These are phyloP conservation scores for Pseudomyrmex gracilis DNA, from an alignment of 1,140 invertebrate species.

Conservation along the genomic window DNA sequence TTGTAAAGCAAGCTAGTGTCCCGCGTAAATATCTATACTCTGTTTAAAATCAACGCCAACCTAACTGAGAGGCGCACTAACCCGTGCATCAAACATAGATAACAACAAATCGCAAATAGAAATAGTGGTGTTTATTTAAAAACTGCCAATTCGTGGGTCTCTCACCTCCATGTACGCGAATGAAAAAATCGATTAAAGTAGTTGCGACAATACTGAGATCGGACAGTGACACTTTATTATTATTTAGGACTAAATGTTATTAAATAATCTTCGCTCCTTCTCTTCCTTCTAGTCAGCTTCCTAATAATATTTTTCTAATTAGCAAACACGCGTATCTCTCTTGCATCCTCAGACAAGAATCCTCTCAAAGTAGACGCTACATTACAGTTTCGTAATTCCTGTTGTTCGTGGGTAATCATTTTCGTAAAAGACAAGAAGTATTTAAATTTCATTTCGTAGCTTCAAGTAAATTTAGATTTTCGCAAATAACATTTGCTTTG, in stretches of 20 bases:
- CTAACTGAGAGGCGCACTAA: constrained; percentile 1
- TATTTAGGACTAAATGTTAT: not conserved
- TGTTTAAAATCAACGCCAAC: constrained; percentile 38
- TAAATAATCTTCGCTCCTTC: not conserved
- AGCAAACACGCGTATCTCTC: not conserved
- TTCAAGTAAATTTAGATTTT: too few relatives aligned
- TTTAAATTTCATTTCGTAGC: not conserved
- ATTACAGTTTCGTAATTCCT: not conserved
- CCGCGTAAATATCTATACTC: constrained; percentile 51
- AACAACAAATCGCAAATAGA: not conserved
- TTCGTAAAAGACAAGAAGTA: not conserved
- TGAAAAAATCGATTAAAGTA: too few relatives aligned
- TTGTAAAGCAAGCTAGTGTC: constrained; percentile 32
- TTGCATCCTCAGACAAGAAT: too few relatives aligned
- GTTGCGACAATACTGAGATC: too few relatives aligned
- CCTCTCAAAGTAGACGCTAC: not conserved
- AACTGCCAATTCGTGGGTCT: not conserved
- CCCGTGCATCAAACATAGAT: not conserved
- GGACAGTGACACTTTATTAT: not conserved
- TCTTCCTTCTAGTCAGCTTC: not conserved
- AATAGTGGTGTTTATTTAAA: not conserved
- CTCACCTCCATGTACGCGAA: too few relatives aligned
- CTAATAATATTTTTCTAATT: not conserved
- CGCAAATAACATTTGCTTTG: too few relatives aligned
- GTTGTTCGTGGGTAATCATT: not conserved